Evolutionary conservation across 1,140 invertebrate genomes (phyloP), one percentile per base, ranked within the genome.

Genomic region (Heterodera carotae): DNA sequence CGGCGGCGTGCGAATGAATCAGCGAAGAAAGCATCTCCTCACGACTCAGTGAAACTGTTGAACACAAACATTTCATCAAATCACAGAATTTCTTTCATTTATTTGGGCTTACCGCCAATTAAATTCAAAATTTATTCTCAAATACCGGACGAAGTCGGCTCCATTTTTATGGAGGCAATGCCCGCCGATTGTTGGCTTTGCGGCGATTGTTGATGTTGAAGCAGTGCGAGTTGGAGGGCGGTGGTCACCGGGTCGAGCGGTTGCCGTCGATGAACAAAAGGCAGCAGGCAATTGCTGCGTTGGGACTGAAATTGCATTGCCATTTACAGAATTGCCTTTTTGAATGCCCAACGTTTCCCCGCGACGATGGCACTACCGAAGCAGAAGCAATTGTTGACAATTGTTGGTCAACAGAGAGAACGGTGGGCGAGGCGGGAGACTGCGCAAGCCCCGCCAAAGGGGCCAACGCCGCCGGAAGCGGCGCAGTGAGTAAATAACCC

Each of bases 11-110:
- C 15, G 29, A 56, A 56, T 74, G 71, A 7, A 74, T 34, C 64
- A 74, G 36, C 6, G 71, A 62, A n/a, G 71, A 74, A 18, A 74
- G 64, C 64, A 74, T 27, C 15, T 74, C 71, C 36, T 74, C 56
- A 29, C 27, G 22, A 36, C 59, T 73, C 33, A 73, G 43, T 73
- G n/a, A n/a, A n/a, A n/a, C n/a, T n/a, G n/a, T n/a, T n/a, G 29
- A 66, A 66, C 62, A 22, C 27, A 31, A 31, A 31, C 60, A 62
- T 62, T 31, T 62, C n/a, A n/a, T n/a, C n/a, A 6, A 25, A 31
- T 8, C 22, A 7, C n/a, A 62, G 18, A 31, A 31, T n/a, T n/a
- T n/a, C n/a, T n/a, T n/a, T n/a, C n/a, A n/a, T n/a, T n/a, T n/a
- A n/a, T n/a, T n/a, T n/a, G n/a, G n/a, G n/a, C n/a, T n/a, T n/a